Evolutionary conservation across 2,797 vertebrate genomes (phyloP), one percentile per base, ranked within the genome.

Genomic region (Pygocentrus nattereri): DNA sequence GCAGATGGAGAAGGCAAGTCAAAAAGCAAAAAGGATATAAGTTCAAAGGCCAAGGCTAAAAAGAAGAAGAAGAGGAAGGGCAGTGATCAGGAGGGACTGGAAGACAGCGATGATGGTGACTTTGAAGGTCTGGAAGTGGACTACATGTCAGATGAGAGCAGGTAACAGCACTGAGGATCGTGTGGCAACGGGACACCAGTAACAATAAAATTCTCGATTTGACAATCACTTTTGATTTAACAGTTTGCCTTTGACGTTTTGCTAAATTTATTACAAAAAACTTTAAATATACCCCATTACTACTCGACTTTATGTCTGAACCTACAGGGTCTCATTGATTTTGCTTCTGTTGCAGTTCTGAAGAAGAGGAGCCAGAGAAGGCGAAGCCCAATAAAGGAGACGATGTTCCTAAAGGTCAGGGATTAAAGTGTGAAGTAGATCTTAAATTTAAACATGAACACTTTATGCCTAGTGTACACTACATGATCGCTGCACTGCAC

Each of bases 71-170:
- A 96, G 86, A 95, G 90, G 87, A 95, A 96, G 81, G 88, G 92
- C 23, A 95, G 90, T 0, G 96, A 97, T 0, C 93, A 93, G 0
- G 97, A 98, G 86, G 96, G 95, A 3, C 78, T 96, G 4, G 97
- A 98, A 86, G 97, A 98, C 91, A 98, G 97, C 0, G 97, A 98
- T 0, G 97, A 98, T 0, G 97, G 97, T 0, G 97, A 98, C 90
- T 95, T 97, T 0, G 97, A 98, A 87, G 96, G 97, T 3, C 93
- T 96, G 50, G 97, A 98, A 84, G 97, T 98, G 78, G 97, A 98
- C 85, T 98, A 98, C 90, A 98, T 98, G 96, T 97, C 97, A 0
- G 97, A 97, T 0, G 96, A 96, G 85, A 97, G 95, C 90, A 97
- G 97, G 97, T 97, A 65, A 76, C 34, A 50, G 50, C 19, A 54